Base-by-base conservation (phyloP, 2,888 invertebrate species). In the Clitarchus hookeri region DNA sequence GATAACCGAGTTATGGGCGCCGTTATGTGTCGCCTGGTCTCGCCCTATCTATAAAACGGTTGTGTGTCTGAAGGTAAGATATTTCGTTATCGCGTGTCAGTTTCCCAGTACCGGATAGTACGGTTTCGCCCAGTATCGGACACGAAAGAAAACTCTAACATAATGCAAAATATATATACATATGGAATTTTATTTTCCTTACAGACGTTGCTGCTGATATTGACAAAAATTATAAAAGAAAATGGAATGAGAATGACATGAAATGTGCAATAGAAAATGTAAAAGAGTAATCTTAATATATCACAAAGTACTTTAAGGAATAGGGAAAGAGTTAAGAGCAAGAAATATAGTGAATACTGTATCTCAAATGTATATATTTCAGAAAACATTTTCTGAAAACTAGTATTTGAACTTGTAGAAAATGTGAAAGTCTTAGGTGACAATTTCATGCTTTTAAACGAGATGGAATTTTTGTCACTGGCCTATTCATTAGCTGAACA, bases 401-500 rank as follows among this genome's bases (percentile, higher is more conserved):
- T n/a, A 27, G 85, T 86, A 77, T 13, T 25, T 1, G 36, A 86
- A n/a, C 36, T 87, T 13, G 36, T 44, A 12, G 83, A 86, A 48
- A 23, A 26, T 84, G 84, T 84, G 78, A 87, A 86, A 16, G 36
- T 85, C 11, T 82, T 85, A 83, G 86, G 87, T 44, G 65, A 25
- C 53, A 27, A 44, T 44, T 80, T 86, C n/a, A 87, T 87, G 86
- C 53, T 85, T n/a, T 83, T 88, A 13, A 87, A 25, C 0, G 85
- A 80, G 84, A 86, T 84, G 9, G 86, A 88, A 84, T 88, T 88
- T 85, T 83, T 86, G 16, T 54, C 85, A 48, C 48, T 89, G 1
- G 88, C 88, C 0, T 89, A 85, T 26, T 83, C 88, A 3, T 84
- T 88, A 19, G 88, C 88, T 8, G 88, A 88, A 86, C 26, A 85